Conservation (phyloP, 1,140 invertebrate species). For the Hypsibius dujardini region DNA sequence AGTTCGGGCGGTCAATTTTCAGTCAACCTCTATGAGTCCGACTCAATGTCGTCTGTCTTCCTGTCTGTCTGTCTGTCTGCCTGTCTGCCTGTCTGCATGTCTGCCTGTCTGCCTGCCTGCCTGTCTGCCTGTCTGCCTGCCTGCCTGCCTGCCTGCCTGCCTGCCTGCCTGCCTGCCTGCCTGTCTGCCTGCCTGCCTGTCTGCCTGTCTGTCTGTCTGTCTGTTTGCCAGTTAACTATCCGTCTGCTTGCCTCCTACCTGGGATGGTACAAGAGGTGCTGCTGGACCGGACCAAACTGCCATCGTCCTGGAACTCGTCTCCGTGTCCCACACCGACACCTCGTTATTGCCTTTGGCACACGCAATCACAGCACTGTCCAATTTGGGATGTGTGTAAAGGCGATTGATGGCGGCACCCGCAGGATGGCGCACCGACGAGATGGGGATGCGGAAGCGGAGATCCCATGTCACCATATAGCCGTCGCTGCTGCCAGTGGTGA, state of each 20-base stretch:
- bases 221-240: too few relatives aligned
- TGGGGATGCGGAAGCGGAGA: conserved; percentile 69
- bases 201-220: too few relatives aligned
- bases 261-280: conserved; percentile 46
- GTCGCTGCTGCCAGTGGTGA: conserved; percentile 64
- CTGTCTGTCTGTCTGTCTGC: too few relatives aligned
- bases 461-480: conserved; percentile 78
- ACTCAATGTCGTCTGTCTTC: too few relatives aligned
- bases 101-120: too few relatives aligned
- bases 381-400: conserved; percentile 3
- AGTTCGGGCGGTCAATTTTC: background rate
- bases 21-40: too few relatives aligned
- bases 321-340: conserved; percentile 74
- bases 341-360: conserved; percentile 68
- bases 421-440: conserved; percentile 55
- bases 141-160: too few relatives aligned
- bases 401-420: conserved; percentile 36
- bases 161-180: too few relatives aligned
- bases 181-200: too few relatives aligned
- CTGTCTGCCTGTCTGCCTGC: too few relatives aligned
- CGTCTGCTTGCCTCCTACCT: conserved; percentile 29
- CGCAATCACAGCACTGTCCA: conserved; percentile 30
- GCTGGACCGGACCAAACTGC: conserved; percentile 57
- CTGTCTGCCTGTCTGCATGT: too few relatives aligned
- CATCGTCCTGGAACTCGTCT: conserved; percentile 54